phyloP scores from a whole-genome alignment of 2,113 vertebrate species.

The Calidris pugnax region DNA sequence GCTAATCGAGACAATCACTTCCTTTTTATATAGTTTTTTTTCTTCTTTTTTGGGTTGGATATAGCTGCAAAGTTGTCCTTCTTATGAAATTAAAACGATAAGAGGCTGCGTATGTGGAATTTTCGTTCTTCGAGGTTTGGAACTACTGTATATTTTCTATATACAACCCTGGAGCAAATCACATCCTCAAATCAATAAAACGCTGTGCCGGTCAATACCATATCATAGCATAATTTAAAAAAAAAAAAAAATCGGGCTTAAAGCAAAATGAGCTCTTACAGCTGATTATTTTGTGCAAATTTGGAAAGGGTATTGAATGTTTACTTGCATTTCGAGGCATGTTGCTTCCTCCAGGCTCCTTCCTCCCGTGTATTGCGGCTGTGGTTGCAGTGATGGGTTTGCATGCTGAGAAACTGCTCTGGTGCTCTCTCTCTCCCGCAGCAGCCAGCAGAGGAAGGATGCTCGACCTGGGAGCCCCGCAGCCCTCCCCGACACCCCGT shows the following conservation, averaged over 20 bases:
- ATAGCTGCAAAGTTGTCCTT: not conserved
- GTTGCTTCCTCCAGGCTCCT: constrained; percentile 29
- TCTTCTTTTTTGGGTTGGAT: not conserved
- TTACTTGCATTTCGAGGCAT: not conserved
- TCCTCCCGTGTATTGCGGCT: not conserved
- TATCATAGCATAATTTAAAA: not conserved
- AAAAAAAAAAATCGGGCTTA: not conserved
- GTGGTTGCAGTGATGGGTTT: not conserved
- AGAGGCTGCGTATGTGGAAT: not conserved
- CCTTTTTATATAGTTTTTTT: too few species aligned
- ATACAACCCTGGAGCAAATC: constrained; percentile 23
- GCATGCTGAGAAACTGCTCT: not conserved
- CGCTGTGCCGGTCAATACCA: not conserved
- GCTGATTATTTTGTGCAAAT: not conserved
- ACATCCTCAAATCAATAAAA: not conserved
- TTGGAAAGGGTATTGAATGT: not conserved
- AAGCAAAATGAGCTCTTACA: not conserved
- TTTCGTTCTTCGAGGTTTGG: not conserved
- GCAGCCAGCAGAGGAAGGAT: not conserved
- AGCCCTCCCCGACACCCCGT: accelerated
- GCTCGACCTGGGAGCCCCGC: not conserved
- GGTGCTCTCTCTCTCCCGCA: not conserved
- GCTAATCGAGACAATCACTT: not conserved
- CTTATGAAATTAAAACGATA: not conserved
- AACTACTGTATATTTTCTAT: not conserved